Percentiles rank a stretch among this genome's conserved stretches.
These are phyloP conservation scores for human DNA, from an alignment of 2,113 vertebrate genomes.

Conservation along the genomic window DNA sequence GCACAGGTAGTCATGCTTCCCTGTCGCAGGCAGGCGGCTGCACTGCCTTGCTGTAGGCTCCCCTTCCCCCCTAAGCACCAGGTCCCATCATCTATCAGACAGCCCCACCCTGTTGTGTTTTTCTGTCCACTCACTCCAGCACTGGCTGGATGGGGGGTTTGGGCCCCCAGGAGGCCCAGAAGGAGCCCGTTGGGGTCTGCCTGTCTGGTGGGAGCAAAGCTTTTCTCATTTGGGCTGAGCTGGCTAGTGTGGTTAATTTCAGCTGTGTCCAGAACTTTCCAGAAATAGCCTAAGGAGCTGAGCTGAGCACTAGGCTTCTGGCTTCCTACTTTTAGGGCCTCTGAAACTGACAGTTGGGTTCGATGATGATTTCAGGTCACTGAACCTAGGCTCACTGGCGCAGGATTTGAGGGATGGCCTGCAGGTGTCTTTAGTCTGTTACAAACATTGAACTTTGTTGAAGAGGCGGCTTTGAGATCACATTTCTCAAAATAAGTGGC, in stretches of 20 bases:
- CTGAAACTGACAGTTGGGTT: background rate
- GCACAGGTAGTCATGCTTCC: background rate
- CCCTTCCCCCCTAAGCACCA: background rate
- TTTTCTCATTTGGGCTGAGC: background rate
- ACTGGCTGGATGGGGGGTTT: no score
- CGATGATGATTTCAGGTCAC: background rate
- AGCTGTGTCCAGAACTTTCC: background rate
- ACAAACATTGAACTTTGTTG: accelerated
- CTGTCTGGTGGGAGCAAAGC: background rate
- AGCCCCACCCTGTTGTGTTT: no score
- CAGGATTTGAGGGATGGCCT: background rate
- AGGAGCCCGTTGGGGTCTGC: background rate
- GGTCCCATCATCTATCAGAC: background rate
- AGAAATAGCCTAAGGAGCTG: background rate
- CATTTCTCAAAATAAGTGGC: background rate
- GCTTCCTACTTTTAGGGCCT: background rate
- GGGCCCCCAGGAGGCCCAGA: background rate
- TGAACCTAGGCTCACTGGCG: no score
- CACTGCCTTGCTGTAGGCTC: background rate
- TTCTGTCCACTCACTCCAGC: no score
- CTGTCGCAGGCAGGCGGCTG: background rate
- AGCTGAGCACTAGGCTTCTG: no score
- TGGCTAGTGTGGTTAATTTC: background rate
- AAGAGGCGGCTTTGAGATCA: background rate
- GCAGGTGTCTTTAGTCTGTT: accelerated